Evolutionary conservation across 1,140 invertebrate genomes (phyloP).

Genomic region (Piezodorus guildinii): DNA sequence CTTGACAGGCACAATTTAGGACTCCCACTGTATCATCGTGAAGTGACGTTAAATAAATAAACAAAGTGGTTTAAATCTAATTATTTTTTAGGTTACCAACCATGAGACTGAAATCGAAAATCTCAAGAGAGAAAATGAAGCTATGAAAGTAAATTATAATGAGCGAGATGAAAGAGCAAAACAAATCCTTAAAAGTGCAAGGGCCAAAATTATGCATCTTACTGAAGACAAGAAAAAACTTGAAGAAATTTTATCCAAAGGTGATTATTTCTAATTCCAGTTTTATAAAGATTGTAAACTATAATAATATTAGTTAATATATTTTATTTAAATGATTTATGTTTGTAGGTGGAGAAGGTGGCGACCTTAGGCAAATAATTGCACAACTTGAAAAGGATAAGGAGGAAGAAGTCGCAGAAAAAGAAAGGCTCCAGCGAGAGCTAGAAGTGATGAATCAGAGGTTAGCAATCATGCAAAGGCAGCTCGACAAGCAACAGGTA

Average conservation of each 20-base stretch:
- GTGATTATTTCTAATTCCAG: background rate
- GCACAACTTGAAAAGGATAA: conserved; percentile 60
- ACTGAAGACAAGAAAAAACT: conserved; percentile 49
- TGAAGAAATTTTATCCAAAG: conserved; percentile 6
- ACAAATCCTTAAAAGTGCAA: conserved; percentile 55
- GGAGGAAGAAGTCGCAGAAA: conserved; percentile 49
- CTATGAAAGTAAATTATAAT: conserved; percentile 45
- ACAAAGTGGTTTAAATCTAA: background rate
- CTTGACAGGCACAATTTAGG: too few species aligned
- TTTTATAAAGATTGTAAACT: background rate
- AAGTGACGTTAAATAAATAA: too few species aligned
- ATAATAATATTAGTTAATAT: too few species aligned
- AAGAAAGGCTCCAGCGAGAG: conserved; percentile 48
- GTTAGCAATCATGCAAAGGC: conserved; percentile 62
- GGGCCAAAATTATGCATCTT: conserved; percentile 54
- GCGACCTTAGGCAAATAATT: conserved; percentile 1
- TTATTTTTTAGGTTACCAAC: conserved; percentile 26
- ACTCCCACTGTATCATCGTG: too few species aligned
- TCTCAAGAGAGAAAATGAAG: conserved; percentile 56
- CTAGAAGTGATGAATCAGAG: conserved; percentile 62
- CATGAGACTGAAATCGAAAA: conserved; percentile 50
- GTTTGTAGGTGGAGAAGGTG: background rate
- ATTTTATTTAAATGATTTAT: background rate
- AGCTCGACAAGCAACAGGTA: conserved; percentile 52
- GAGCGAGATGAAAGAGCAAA: conserved; percentile 63